phyloP scores from a whole-genome alignment of 2,888 invertebrate genomes.

The Caenorhabditis sp. region DNA sequence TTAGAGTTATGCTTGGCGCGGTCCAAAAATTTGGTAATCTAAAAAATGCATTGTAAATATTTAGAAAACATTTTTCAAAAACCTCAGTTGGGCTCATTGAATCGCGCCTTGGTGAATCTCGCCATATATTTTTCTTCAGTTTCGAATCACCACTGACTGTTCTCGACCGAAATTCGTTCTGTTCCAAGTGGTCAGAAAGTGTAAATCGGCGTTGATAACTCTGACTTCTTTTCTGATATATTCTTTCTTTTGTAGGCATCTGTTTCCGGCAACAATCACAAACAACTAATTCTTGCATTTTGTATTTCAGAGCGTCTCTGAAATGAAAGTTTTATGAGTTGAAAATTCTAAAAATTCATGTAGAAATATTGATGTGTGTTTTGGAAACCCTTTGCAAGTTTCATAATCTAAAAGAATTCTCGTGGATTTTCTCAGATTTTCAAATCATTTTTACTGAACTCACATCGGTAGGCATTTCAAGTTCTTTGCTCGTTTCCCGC shows the following conservation, averaged over 20 bases:
- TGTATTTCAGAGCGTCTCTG: constrained; percentile 1
- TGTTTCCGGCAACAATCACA: constrained; percentile 18
- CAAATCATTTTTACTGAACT: no score
- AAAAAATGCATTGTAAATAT: not conserved
- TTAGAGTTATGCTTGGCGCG: constrained; percentile 21
- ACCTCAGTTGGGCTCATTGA: constrained; percentile 6
- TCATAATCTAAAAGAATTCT: no score
- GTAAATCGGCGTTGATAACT: constrained; percentile 35
- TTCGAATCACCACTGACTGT: constrained; percentile 31
- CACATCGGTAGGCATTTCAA: constrained; percentile 36
- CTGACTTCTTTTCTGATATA: constrained; percentile 36
- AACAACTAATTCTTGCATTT: constrained; percentile 10
- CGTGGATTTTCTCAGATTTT: no score
- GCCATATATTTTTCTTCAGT: constrained; percentile 26
- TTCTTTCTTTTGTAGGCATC: constrained; percentile 10
- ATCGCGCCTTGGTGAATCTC: constrained; percentile 10
- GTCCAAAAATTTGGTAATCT: not conserved
- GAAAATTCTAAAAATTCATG: not conserved
- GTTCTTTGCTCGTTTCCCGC: constrained; percentile 32
- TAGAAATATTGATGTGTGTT: no score
- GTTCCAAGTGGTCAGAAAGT: constrained; percentile 9
- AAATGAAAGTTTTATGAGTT: not conserved
- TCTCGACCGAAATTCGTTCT: constrained; percentile 16
- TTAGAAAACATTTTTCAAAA: not conserved
- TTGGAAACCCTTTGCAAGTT: no score